Evolutionary conservation across 2,888 invertebrate genomes (phyloP), one percentile per base, ranked within the genome.

Genomic region (Chloromyia formosa): DNA sequence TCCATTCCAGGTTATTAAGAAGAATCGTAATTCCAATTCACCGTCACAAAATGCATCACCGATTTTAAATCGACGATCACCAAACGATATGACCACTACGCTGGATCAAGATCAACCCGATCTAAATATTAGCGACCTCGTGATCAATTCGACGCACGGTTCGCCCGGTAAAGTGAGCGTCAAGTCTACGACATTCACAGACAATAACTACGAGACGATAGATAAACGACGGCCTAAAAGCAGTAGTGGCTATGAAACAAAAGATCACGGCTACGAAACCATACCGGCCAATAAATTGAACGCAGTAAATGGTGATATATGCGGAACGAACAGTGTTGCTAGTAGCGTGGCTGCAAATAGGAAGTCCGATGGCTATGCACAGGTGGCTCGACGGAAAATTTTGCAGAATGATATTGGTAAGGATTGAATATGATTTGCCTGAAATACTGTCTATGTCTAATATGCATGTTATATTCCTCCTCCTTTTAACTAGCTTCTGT

Each of bases 221-320:
- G 87, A 87, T 66, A 88, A 88, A 77, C 82, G 81, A 75, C 83
- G 85, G 2, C 80, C 80, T 27, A 56, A 56, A 14, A 82, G 84
- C 45, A 83, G 88, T 1, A 85, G 85, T 74, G 85, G 82, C 71
- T 85, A 84, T 76, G 82, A 83, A 18, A 82, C 82, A 20, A 84
- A 84, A 75, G 90, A 90, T 81, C 90, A 90, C n/a, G 90, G 90
- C 0, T 90, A 91, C 79, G 90, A 90, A 82, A 90, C 90, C 1
- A 85, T 85, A 78, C 85, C 85, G 14, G 85, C 84, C 18, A 83
- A 84, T 78, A 78, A 79, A 73, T 79, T 77, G 4, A 79, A 78
- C 42, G 4, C 16, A 16, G 12, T 7, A 18, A 64, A 64, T 64
- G 64, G 64, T 18, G 64, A 64, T n/a, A 27, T 23, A 12, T 1